These are phyloP conservation scores for Carposina sasakii DNA, from an alignment of 1,140 invertebrate genomes.

Conservation along the genomic window DNA sequence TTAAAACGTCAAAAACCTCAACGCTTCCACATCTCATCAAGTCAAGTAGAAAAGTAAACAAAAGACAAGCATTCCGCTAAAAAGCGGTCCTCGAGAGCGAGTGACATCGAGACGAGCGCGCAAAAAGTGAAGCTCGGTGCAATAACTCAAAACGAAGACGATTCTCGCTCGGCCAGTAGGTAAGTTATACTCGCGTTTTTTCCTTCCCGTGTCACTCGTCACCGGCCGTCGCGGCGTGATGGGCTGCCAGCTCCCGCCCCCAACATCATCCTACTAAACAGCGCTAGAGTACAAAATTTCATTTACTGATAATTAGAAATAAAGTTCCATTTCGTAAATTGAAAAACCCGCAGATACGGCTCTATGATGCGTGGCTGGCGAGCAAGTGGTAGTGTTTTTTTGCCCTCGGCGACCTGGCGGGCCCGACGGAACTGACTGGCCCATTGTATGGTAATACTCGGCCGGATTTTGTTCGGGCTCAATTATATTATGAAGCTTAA, in stretches of 20 bases:
- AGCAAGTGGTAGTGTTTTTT: slow-evolving; percentile 65
- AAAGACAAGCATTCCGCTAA: slow-evolving; percentile 40
- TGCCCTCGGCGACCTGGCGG: slow-evolving; percentile 64
- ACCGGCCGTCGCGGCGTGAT: slow-evolving; percentile 59
- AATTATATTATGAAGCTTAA: slow-evolving; percentile 71
- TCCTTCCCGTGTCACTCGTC: slow-evolving; percentile 61
- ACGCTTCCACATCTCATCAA: slow-evolving; percentile 20
- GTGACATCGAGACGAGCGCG: slow-evolving; percentile 28
- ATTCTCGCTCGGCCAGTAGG: slow-evolving; percentile 31
- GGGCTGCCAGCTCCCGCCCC: slow-evolving; percentile 51
- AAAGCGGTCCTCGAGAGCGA: slow-evolving; percentile 19
- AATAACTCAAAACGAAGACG: slow-evolving; percentile 54
- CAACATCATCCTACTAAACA: slow-evolving; percentile 20
- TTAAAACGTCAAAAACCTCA: slow-evolving; percentile 25
- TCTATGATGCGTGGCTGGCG: slow-evolving; percentile 11
- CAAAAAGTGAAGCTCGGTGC: slow-evolving; percentile 43
- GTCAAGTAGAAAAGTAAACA: slow-evolving; percentile 43
- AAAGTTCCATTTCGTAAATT: slow-evolving; percentile 20
- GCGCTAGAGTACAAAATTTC: background rate
- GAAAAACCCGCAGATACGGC: background rate
- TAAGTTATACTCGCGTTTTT: slow-evolving; percentile 59
- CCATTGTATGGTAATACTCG: slow-evolving; percentile 69
- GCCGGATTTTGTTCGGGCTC: slow-evolving; percentile 67
- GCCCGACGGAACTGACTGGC: slow-evolving; percentile 63
- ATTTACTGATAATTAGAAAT: slow-evolving; percentile 13